These are phyloP conservation scores for Pimephales promelas DNA, from an alignment of 2,113 vertebrate genomes.

Conservation along the genomic window DNA sequence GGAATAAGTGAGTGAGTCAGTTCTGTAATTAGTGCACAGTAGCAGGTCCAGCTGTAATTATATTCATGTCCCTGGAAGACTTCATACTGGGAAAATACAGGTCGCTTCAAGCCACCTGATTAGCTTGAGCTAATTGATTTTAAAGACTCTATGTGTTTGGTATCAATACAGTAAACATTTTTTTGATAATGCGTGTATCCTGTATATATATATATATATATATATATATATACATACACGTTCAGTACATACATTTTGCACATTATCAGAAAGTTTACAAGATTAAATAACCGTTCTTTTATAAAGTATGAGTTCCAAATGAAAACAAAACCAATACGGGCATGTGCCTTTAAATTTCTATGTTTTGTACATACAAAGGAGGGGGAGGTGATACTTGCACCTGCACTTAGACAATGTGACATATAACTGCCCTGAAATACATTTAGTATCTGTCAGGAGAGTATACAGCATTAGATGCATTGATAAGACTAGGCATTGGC, in stretches of 20 bases:
- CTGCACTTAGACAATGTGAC: not conserved
- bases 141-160: not conserved
- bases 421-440: constrained; percentile 1
- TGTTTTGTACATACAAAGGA: not conserved
- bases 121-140: not conserved
- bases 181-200: too few species aligned
- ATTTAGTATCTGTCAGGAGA: not conserved
- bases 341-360: not conserved
- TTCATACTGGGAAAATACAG: constrained; percentile 8
- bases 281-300: not conserved
- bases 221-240: too few species aligned
- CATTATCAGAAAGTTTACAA: not conserved
- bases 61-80: not conserved
- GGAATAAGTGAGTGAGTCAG: not conserved
- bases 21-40: constrained; percentile 26
- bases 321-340: not conserved
- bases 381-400: not conserved
- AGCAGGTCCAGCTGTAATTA: constrained; percentile 33
- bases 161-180: not conserved
- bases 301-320: not conserved
- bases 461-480: not conserved
- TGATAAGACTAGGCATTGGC: not conserved
- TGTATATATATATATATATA: too few species aligned
- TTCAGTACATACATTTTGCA: not conserved
- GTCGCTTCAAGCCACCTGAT: not conserved